Evolutionary conservation across 2,113 vertebrate genomes (phyloP), one percentile per base, ranked within the genome.

Genomic region (Nicator chloris): DNA sequence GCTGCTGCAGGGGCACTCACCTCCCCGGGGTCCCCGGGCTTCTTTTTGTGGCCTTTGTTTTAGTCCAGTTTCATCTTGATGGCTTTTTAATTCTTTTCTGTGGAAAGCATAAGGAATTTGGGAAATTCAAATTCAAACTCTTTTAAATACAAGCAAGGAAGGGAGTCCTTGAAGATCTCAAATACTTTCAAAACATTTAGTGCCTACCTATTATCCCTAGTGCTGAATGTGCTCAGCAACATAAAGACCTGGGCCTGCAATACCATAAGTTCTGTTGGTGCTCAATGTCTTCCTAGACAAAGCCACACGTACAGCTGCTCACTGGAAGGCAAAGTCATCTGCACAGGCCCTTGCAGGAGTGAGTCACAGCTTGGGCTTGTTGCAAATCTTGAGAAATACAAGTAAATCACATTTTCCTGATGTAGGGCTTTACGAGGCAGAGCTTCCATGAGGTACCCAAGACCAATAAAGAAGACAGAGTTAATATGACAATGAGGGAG

Each of bases 181-280:
- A 39, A 60, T 61, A 9, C 19, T 73, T 73, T 65, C 35, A 70
- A 75, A 82, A 33, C 76, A 33, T 49, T 60, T 68, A n/a, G 14
- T 19, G 3, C 50, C 64, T 66, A n/a, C 10, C 33, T n/a, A 13
- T 37, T 47, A 4, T 54, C 9, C 17, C 4, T 56, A 33, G 50
- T 19, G n/a, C 57, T 76, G 45, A 71, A 53, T 0, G 0, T 35
- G 14, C 49, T 53, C 31, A 35, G 21, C 54, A 57, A 6, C 17
- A 20, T 82, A 15, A 56, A 85, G 61, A n/a, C 44, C 57, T 76
- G 37, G 31, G 12, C 30, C 53, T 63, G 15, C 51, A 39, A 18
- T 10, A 13, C 47, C 7, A 3, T 39, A 21, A 31, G 33, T 24
- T 50, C 44, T 60, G 12, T 9, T 68, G 37, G 11, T 37, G 9